Evolutionary conservation across 2,797 vertebrate genomes (phyloP), one percentile per base, ranked within the genome.

Genomic region (Smutsia temminckii): DNA sequence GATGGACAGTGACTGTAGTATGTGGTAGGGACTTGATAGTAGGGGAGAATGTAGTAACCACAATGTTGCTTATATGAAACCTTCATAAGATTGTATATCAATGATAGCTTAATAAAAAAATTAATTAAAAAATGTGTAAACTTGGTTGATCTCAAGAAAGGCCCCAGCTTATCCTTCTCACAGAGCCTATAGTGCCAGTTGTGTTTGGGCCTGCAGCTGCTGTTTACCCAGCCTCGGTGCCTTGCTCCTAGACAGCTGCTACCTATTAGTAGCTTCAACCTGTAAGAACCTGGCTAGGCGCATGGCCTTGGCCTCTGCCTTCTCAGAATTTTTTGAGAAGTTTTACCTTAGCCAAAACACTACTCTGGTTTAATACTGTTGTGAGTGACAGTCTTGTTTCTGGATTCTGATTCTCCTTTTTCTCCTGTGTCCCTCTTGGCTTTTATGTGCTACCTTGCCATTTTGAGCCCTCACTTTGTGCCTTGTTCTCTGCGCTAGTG

Each of bases 261-360:
- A 34, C 11, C 23, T 27, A 42, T 64, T 61, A 66, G 40, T 61
- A 74, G 16, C n/a, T 57, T 49, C 8, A 42, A 40, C 21, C 46
- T 37, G 17, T 8, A 53, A 53, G 37, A 78, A 29, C 20, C 23
- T 66, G 20, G 34, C 8, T 64, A 40, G 32, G 4, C 46, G 12
- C 14, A 1, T 11, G 1, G 6, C 17, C 37, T 46, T 34, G 32
- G 10, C 25, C 9, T 40, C 18, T 17, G 3, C 3, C 29, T 53
- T 51, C 25, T 8, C 20, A 17, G 34, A 40, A 78, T 61, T 78
- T 46, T 69, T 12, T n/a, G 25, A 49, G 68, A 93, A 86, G 21
- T 83, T 55, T 57, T 51, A 53, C 5, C 29, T 29, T 42, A 86
- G 8, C 46, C 29, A 29, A 69, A 40, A 17, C 7, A 23, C 27